Base-by-base conservation (phyloP, 2,797 vertebrate genomes). In the Acomys russatus region DNA sequence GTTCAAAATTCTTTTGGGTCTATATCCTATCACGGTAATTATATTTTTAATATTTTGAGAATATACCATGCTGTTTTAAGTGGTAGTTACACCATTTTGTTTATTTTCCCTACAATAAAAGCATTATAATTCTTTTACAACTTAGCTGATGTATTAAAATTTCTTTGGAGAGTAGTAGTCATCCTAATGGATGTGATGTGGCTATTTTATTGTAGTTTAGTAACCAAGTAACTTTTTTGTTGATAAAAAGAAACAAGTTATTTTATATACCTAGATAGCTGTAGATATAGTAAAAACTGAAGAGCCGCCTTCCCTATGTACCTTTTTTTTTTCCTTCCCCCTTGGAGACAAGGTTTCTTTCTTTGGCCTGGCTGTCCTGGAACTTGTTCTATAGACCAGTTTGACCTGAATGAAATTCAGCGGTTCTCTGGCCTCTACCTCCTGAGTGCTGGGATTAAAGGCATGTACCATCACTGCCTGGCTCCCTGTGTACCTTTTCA, bases 11-110 rank as follows among this genome's bases (percentile, higher is more conserved):
- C 18, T 93, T 88, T 83, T 70, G 23, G 23, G 23, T 79, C 14
- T 68, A 14, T 73, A 59, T 30, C 25, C n/a, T 22, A 28, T 88
- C 68, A 76, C 64, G 20, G 17, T 70, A 91, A 83, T 70, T 82
- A 38, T 79, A 5, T 83, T 68, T 85, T 93, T 64, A 91, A 56
- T 80, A 64, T 84, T 77, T 88, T 91, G 73, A 84, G 54, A 92
- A 66, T n/a, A 18, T 56, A 30, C 33, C 30, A 7, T 70, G 11
- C 12, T 76, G 2, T 88, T 92, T 92, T 86, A 22, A 35, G 56
- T 3, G 44, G 17, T 51, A 68, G 56, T 28, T 63, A 11, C 15
- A 22, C 25, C 59, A 66, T 78, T 84, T 88, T 88, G 51, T 56
- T 90, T 88, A 78, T 23, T 68, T 76, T 95, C 8, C 51, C 15